phyloP scores from a whole-genome alignment of 2,113 vertebrate species.

The Notothenia rossii region DNA sequence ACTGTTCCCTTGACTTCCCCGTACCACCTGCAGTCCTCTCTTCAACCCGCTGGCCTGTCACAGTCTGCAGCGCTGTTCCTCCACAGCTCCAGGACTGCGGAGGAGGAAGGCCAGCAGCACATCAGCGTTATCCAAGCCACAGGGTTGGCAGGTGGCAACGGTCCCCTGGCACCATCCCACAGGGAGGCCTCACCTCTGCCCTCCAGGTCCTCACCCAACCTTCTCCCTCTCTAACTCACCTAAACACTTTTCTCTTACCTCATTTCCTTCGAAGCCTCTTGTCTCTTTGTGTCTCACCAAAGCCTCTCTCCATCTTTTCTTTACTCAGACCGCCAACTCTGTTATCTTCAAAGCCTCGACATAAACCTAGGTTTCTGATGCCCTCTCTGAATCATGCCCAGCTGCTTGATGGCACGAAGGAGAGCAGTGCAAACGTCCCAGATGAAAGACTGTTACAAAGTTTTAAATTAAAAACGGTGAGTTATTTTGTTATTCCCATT shows the following conservation, averaged over 20 bases:
- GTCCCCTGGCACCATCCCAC: conserved; percentile 87
- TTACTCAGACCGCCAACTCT: conserved; percentile 83
- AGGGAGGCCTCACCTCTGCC: conserved; percentile 87
- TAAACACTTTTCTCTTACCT: conserved; percentile 84
- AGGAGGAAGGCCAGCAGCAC: conserved; percentile 92
- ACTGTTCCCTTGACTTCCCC: conserved; percentile 84
- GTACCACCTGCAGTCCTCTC: conserved; percentile 87
- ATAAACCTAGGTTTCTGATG: conserved; percentile 85
- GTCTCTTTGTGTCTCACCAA: conserved; percentile 82
- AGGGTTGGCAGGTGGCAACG: conserved; percentile 87
- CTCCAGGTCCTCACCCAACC: conserved; percentile 85
- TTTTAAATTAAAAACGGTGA: conserved; percentile 89
- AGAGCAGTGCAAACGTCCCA: conserved; percentile 87
- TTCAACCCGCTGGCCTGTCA: conserved; percentile 87
- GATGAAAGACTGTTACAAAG: conserved; percentile 84
- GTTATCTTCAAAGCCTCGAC: conserved; percentile 84
- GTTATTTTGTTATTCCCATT: conserved; percentile 39
- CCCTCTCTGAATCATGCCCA: conserved; percentile 76
- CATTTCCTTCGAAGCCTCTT: conserved; percentile 83
- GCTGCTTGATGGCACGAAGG: conserved; percentile 85
- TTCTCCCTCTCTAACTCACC: conserved; percentile 81
- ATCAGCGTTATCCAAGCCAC: conserved; percentile 95
- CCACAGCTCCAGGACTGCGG: conserved; percentile 88
- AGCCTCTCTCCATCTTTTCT: conserved; percentile 83
- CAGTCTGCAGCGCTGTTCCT: conserved; percentile 89